Evolutionary conservation across 1,140 invertebrate species (phyloP), one percentile per base, ranked within the genome.

Genomic region (Mercenaria mercenaria): DNA sequence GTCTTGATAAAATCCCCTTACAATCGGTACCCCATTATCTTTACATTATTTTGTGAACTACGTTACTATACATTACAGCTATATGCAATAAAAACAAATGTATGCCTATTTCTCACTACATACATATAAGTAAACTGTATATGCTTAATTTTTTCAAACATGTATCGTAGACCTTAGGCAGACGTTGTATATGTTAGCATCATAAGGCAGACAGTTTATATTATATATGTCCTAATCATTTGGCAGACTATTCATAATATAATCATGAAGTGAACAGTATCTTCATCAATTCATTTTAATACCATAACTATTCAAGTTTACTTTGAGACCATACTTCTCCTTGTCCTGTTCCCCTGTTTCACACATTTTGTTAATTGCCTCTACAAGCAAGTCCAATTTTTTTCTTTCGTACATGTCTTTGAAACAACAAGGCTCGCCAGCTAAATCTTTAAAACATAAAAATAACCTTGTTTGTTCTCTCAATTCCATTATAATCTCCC

Each of bases 381-480:
- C 77, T 34, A 59, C 20, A 15, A 80, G 20, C 59, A 10, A 18
- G 29, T 80, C 18, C 47, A 80, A 20, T 39, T 11, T 59, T 61
- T 56, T 18, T 23, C 77, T 80, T 15, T 56, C 4, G 37, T 59
- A 80, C 77, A 80, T 80, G 56, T 80, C 77, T 61, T 80, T 11
- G 20, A 56, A 47, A 1, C 10, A 59, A 80, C 26, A 15, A n/a
- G 47, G 3, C 6, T 80, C 77, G 2, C 37, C 18, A 20, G 39
- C 37, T 37, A 80, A 80, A n/a, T 82, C 80, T 67, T 82, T 82
- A 50, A 82, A 82, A 37, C 32, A 39, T 8, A 81, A 61, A 29
- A 61, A 81, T 18, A 81, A n/a, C 37, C 80, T 39, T 29, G 80
- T 50, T 29, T 39, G 11, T 67, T 82, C 80, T 0, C 80, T 47